Conservation (phyloP, 2,113 vertebrate genomes). For the Phycodurus eques region DNA sequence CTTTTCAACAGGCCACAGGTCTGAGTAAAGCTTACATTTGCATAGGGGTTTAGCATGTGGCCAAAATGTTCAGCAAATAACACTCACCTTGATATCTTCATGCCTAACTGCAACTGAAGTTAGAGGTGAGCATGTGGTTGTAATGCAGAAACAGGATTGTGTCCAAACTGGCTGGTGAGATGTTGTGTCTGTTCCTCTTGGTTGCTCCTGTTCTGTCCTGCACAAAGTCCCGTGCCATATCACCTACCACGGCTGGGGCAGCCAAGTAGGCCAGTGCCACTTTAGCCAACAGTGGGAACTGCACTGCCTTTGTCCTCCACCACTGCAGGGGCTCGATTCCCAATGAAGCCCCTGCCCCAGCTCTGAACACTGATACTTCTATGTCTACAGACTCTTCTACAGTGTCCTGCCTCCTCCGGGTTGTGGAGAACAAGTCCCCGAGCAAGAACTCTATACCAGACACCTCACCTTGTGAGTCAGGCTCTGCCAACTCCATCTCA, state of each 20-base stretch:
- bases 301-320: constrained; percentile 72
- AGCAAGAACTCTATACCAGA: constrained; percentile 74
- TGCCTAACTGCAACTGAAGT: too few species aligned
- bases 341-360: constrained; percentile 60
- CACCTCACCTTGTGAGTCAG: constrained; percentile 26
- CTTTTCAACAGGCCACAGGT: too few species aligned
- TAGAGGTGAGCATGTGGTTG: constrained; percentile 42
- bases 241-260: constrained; percentile 63
- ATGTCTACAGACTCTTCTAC: constrained; percentile 69
- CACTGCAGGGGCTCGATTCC: constrained; percentile 73
- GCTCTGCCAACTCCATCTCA: constrained; percentile 22
- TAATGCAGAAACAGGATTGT: constrained; percentile 71
- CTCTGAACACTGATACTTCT: constrained; percentile 69
- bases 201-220: constrained; percentile 36
- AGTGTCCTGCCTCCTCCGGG: constrained; percentile 46
- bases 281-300: constrained; percentile 67
- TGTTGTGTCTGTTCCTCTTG: constrained; percentile 53
- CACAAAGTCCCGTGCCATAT: constrained; percentile 42
- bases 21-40: too few species aligned
- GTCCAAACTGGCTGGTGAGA: constrained; percentile 65
- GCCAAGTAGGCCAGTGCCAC: constrained; percentile 65
- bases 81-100: too few species aligned
- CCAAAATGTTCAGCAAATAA: too few species aligned
- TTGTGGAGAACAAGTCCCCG: constrained; percentile 65
- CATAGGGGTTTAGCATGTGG: too few species aligned